Conservation (phyloP, 2,888 invertebrate species). For the Drosophila falleni region DNA sequence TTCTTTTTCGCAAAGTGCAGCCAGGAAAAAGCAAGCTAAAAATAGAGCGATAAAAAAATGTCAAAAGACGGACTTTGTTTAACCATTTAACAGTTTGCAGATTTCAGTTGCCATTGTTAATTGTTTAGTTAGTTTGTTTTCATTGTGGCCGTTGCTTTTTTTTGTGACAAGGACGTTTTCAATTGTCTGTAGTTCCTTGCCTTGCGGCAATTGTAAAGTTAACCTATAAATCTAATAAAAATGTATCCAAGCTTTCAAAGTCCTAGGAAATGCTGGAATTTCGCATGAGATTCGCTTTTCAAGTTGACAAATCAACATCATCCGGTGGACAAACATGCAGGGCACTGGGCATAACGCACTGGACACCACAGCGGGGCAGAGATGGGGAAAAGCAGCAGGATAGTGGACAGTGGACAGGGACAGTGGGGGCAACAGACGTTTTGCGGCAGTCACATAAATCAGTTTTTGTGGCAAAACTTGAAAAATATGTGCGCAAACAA, state of each 20-base stretch:
- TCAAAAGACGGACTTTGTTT: slow-evolving; percentile 16
- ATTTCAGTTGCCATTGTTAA: slow-evolving; percentile 42
- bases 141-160: slow-evolving; percentile 1
- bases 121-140: slow-evolving; percentile 40
- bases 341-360: slow-evolving; percentile 26
- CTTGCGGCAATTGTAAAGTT: slow-evolving; percentile 35
- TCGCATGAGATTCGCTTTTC: slow-evolving; percentile 75
- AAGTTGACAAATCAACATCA: slow-evolving; percentile 82
- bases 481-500: slow-evolving; percentile 79
- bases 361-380: slow-evolving; percentile 34
- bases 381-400: background rate
- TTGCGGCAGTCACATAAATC: slow-evolving; percentile 72
- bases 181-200: slow-evolving; percentile 7
- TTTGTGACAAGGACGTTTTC: background rate
- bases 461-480: slow-evolving; percentile 81
- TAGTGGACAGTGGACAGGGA: slow-evolving; percentile 1
- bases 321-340: slow-evolving; percentile 71
- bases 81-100: slow-evolving; percentile 36
- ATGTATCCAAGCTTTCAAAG: slow-evolving; percentile 48
- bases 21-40: slow-evolving; percentile 7
- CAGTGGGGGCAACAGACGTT: slow-evolving; percentile 51
- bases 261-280: slow-evolving; percentile 73
- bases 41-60: slow-evolving; percentile 30
- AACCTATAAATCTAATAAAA: slow-evolving; percentile 62
- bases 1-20: slow-evolving; percentile 5